These are phyloP conservation scores for Tipula lateralis DNA, from an alignment of 2,888 invertebrate genomes.

Conservation along the genomic window DNA sequence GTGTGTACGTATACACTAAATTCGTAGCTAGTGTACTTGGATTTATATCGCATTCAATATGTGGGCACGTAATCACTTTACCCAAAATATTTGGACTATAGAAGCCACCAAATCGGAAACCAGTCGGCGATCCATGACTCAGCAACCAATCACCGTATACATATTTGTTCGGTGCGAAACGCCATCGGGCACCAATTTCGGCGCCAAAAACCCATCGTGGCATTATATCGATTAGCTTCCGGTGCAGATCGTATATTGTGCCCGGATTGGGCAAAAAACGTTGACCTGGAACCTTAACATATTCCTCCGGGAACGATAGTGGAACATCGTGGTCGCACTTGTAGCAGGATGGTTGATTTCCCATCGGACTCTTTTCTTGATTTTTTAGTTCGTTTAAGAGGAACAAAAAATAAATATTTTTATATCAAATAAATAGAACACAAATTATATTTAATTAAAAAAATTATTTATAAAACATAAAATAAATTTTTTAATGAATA, in stretches of 20 bases:
- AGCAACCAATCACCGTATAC: constrained; percentile 43
- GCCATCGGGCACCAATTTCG: constrained; percentile 42
- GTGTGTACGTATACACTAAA: constrained; percentile 32
- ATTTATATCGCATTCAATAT: constrained; percentile 46
- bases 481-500: not conserved
- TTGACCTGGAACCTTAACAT: constrained; percentile 40
- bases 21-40: constrained; percentile 46
- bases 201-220: constrained; percentile 46
- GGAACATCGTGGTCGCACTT: not conserved
- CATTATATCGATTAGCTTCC: constrained; percentile 45
- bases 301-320: constrained; percentile 42
- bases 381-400: not conserved
- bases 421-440: not conserved
- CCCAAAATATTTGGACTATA: constrained; percentile 40
- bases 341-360: not conserved
- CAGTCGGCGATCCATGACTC: constrained; percentile 44
- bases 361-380: not conserved
- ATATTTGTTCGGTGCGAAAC: constrained; percentile 43
- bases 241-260: constrained; percentile 44
- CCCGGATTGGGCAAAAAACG: constrained; percentile 44
- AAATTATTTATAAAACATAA: not conserved
- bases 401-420: not conserved
- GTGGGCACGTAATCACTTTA: constrained; percentile 45
- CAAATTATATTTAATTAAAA: not conserved
- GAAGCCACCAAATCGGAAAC: constrained; percentile 46